Evolutionary conservation across 2,797 vertebrate genomes (phyloP).

Genomic region (Danio jaintianensis): DNA sequence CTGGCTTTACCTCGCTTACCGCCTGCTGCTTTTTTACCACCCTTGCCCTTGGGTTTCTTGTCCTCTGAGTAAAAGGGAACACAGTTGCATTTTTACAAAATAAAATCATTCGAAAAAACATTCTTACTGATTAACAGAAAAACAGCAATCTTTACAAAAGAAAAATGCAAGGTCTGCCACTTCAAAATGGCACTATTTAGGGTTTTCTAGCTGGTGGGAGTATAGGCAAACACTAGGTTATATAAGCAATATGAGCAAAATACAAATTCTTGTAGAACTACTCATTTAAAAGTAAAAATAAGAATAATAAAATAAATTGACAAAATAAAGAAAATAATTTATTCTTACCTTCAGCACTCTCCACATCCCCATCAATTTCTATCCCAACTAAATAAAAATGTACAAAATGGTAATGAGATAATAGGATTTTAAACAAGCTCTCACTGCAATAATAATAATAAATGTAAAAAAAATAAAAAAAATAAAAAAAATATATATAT

Average conservation of each 20-base stretch:
- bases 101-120: not conserved
- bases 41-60: slow-evolving; percentile 62
- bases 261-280: not conserved
- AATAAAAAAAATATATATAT: too few relatives aligned
- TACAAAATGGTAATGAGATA: not conserved
- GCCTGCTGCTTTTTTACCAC: slow-evolving; percentile 61
- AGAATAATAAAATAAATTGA: not conserved
- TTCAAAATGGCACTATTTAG: too few relatives aligned
- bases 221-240: not conserved
- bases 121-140: not conserved
- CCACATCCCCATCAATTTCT: slow-evolving; percentile 81
- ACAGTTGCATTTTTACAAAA: not conserved
- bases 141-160: not conserved
- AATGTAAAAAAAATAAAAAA: not conserved
- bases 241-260: not conserved
- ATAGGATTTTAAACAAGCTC: not conserved
- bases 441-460: not conserved
- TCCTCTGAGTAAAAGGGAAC: slow-evolving; percentile 66
- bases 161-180: not conserved
- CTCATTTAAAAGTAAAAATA: not conserved
- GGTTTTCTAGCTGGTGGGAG: not conserved
- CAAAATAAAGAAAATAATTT: not conserved
- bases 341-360: slow-evolving; percentile 84
- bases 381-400: slow-evolving; percentile 79
- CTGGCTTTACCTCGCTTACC: slow-evolving; percentile 72